Conservation (phyloP, 2,888 invertebrate species). For the Pasiphila rectangulata region DNA sequence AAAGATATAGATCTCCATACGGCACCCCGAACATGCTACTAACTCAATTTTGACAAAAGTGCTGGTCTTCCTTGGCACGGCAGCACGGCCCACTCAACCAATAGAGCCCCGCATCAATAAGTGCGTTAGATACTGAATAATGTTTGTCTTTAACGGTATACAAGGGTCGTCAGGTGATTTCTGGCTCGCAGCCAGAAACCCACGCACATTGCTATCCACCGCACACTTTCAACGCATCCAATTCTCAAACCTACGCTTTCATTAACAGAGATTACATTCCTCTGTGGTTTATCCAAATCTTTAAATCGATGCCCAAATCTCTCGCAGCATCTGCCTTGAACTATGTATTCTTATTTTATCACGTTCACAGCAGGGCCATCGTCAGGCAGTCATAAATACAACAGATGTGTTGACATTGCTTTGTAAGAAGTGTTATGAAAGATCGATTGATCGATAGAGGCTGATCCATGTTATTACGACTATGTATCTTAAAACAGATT, state of each 20-base stretch:
- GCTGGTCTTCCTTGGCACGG: no score
- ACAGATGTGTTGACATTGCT: slow-evolving; percentile 42
- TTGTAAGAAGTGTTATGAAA: slow-evolving; percentile 42
- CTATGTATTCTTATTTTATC: slow-evolving; percentile 66
- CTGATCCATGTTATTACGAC: neutral
- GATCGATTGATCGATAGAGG: slow-evolving; percentile 23
- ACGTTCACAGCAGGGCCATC: slow-evolving; percentile 53
- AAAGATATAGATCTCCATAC: no score
- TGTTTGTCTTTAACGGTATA: slow-evolving; percentile 70
- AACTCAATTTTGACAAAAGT: no score
- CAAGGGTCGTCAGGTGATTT: slow-evolving; percentile 75
- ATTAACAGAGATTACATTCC: slow-evolving; percentile 38
- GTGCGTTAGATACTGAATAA: slow-evolving; percentile 63
- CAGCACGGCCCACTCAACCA: no score
- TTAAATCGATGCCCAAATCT: slow-evolving; percentile 73
- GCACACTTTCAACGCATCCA: slow-evolving; percentile 32
- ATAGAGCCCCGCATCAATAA: slow-evolving; percentile 41
- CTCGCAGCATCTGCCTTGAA: slow-evolving; percentile 64
- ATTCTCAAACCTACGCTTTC: slow-evolving; percentile 40
- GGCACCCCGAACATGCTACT: neutral
- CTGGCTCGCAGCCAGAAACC: slow-evolving; percentile 68
- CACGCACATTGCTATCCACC: slow-evolving; percentile 60
- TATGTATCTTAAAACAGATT: neutral
- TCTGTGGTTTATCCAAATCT: slow-evolving; percentile 40
- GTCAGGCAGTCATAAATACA: slow-evolving; percentile 47